Evolutionary conservation across 1,140 invertebrate species (phyloP), one percentile per base, ranked within the genome.

Genomic region (Pseudomyrmex sp.): DNA sequence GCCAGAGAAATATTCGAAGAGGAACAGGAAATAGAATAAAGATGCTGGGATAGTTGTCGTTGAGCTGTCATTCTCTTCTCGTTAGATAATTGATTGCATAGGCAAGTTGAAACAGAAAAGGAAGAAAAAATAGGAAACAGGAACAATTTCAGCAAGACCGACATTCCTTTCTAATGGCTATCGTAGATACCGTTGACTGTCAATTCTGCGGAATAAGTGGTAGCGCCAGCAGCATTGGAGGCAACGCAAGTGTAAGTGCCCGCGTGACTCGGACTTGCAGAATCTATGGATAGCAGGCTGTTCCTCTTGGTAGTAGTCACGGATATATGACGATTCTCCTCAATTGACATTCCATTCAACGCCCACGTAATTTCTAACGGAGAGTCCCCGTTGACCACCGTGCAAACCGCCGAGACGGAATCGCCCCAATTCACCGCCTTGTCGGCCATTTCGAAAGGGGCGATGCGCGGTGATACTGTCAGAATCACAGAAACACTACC

Each of bases 181-280:
- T 69, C 44, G 66, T 85, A 87, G 85, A 35, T 92, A 97, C 97
- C 97, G 94, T 97, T 97, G 82, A 97, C 97, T 90, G 96, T 95
- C 86, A 97, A 95, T 77, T 95, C 94, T 15, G 97, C 96, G 12
- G 96, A 95, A 91, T 96, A 96, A 63, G 95, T 96, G 61, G 95
- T 95, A 35, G 95, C 94, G 85, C 97, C 98, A 61, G 97, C 98
- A 83, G 95, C 94, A 93, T 98, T 98, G 84, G 95, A 95, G 7
- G 96, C 97, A 66, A 95, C 95, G 92, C 96, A 97, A 65, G 96
- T 96, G 92, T 96, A 97, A 77, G 95, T 95, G 23, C 97, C 96
- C 8, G 96, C 95, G 91, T 97, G 96, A 88, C 95, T 95, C 26
- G 95, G 92, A 82, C 91, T 92, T 48, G 95, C 94, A 18, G 94